Conservation (phyloP, 2,113 vertebrate species). For the Bostrychus sinensis region DNA sequence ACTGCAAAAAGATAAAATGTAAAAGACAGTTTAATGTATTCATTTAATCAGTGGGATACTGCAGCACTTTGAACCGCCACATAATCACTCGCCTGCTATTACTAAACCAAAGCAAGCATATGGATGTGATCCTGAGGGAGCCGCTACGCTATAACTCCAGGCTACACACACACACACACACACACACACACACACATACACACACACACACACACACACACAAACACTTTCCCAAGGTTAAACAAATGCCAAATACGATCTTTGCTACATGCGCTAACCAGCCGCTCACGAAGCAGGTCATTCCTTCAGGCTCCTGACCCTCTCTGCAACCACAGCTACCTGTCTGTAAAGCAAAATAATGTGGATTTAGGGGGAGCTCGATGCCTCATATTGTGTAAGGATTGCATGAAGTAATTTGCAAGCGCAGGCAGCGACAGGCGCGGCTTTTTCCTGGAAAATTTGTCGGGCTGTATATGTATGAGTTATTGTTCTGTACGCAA, state of each 20-base stretch:
- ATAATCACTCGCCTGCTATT: conserved; percentile 65
- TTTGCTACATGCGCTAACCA: conserved; percentile 62
- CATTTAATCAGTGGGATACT: conserved; percentile 63
- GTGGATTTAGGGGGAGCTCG: conserved; percentile 28
- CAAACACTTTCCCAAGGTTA: conserved; percentile 70
- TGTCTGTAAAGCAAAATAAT: conserved; percentile 40
- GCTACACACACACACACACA: conserved; percentile 29
- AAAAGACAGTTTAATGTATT: conserved; percentile 58
- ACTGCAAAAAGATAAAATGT: conserved; percentile 25
- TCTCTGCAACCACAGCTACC: conserved; percentile 43
- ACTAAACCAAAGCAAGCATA: conserved; percentile 70
- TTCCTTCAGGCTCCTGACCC: conserved; percentile 47
- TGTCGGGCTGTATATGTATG: conserved; percentile 37
- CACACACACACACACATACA: no score
- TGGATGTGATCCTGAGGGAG: conserved; percentile 68
- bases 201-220: no score
- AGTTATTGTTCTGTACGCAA: conserved; percentile 26
- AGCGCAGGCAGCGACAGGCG: conserved; percentile 10
- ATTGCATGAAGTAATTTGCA: conserved; percentile 47
- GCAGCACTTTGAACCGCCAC: conserved; percentile 55
- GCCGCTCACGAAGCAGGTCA: conserved; percentile 61
- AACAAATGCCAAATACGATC: conserved; percentile 69
- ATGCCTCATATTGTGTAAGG: conserved; percentile 48
- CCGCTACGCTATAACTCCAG: conserved; percentile 53
- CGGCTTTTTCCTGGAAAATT: conserved; percentile 41